These are phyloP conservation scores for Mirounga angustirostris DNA, from an alignment of 2,113 vertebrate genomes.

Conservation along the genomic window DNA sequence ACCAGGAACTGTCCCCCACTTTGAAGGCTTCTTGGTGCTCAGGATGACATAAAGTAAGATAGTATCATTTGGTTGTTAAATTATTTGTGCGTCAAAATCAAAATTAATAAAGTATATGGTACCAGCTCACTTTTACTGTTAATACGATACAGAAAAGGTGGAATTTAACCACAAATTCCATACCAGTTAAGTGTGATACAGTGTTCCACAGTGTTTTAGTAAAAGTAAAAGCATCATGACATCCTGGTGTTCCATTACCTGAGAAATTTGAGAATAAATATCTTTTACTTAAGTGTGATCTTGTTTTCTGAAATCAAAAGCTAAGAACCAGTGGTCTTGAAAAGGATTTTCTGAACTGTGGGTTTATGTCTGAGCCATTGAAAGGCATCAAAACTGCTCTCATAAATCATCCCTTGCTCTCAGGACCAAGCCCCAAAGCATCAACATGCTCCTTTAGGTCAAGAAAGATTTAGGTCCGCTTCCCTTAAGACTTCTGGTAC, in stretches of 20 bases:
- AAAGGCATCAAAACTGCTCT: not conserved
- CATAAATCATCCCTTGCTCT: not conserved
- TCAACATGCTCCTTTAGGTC: not conserved
- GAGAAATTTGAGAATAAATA: not conserved
- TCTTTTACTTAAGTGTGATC: not conserved
- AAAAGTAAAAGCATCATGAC: not conserved
- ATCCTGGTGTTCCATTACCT: not conserved
- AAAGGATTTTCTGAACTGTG: not conserved
- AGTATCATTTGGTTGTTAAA: not conserved
- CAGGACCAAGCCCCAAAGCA: not conserved
- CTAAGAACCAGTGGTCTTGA: not conserved
- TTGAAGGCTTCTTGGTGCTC: not conserved
- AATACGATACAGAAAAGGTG: not conserved
- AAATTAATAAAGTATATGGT: not conserved
- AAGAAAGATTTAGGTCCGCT: not conserved
- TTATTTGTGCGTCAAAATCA: not conserved
- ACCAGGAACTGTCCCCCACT: not conserved
- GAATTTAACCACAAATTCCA: not conserved
- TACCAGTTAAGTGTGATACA: not conserved
- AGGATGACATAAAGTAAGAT: not conserved
- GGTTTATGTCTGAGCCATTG: not conserved
- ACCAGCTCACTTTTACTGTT: not conserved
- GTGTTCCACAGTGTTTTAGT: not conserved
- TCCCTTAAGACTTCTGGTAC: not conserved
- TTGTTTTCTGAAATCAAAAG: not conserved